Conservation (phyloP, 1,140 invertebrate species). For the Drosophila mojavensis region DNA sequence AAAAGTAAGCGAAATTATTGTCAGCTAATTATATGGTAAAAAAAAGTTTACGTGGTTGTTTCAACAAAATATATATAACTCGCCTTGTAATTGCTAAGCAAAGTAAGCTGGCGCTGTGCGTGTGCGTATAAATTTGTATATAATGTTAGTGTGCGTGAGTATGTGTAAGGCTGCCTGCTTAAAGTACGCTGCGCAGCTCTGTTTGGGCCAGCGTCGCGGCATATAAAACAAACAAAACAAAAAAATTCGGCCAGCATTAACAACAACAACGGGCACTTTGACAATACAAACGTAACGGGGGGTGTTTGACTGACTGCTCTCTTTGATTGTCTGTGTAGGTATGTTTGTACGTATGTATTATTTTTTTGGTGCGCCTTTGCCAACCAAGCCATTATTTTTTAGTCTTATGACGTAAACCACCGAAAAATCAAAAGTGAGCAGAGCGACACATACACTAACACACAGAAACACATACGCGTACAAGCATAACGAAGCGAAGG, state of each 20-base stretch:
- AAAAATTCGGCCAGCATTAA: conserved; percentile 33
- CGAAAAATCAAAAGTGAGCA: conserved; percentile 81
- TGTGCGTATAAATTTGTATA: not conserved
- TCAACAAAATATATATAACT: conserved; percentile 11
- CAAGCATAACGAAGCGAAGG: conserved; percentile 55
- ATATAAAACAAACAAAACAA: conserved; percentile 50
- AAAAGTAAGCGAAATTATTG: conserved; percentile 38
- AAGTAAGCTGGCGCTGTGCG: conserved; percentile 22
- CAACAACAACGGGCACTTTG: conserved; percentile 21
- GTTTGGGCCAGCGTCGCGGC: conserved; percentile 45
- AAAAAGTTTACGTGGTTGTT: conserved; percentile 18
- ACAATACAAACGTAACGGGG: conserved; percentile 35
- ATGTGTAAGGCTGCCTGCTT: conserved; percentile 23
- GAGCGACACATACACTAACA: conserved; percentile 54
- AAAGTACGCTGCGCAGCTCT: conserved; percentile 49
- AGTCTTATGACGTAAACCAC: conserved; percentile 80
- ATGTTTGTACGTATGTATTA: conserved; percentile 5
- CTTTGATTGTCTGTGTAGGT: conserved; percentile 24
- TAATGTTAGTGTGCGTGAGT: not conserved
- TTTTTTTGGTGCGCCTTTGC: conserved; percentile 36
- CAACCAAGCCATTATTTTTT: conserved; percentile 77
- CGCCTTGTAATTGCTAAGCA: conserved; percentile 37
- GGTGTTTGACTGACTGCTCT: conserved; percentile 53
- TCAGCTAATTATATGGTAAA: conserved; percentile 8
- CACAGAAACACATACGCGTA: conserved; percentile 17